Evolutionary conservation across 2,797 vertebrate species (phyloP), one percentile per base, ranked within the genome.

Genomic region (Pangasius mekongensis): DNA sequence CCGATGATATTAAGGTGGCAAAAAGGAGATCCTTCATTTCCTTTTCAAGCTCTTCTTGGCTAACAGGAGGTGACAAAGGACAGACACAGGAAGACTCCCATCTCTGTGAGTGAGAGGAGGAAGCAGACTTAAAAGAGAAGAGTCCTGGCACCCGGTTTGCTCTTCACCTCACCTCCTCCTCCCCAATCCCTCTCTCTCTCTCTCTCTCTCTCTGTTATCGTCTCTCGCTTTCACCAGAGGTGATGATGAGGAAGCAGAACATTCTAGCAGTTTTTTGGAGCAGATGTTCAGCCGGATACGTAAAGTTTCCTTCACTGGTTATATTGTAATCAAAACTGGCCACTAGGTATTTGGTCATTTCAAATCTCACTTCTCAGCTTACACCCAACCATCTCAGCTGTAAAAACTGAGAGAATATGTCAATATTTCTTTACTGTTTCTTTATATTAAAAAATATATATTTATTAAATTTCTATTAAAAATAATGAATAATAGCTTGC

Each of bases 161-260:
- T 88, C 88, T 78, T 60, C 49, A 80, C 80, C 77, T 84, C 64
- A n/a, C 66, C 64, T 74, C 86, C 67, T 24, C 77, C 39, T 20
- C 30, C n/a, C 6, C 52, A 52, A 3, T 9, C 36, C 47, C 14
- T 33, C 66, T 74, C 73, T 49, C 30, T 30, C 43, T 74, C 4
- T n/a, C n/a, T n/a, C n/a, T 39, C 71, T 39, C n/a, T 81, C 67
- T 76, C 64, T 36, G 33, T 54, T 39, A 71, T 85, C 30, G 3
- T 89, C 67, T 66, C 69, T 49, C 43, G 3, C 39, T 64, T n/a
- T 83, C n/a, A 49, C 54, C 80, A 84, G 82, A 87, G 85, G 89
- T 87, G 85, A 83, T 60, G 81, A 89, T 89, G 91, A 95, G 94
- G 94, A 95, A 95, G 93, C 56, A 78, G 88, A 92, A 91, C 88